Base-by-base conservation (phyloP, 2,113 vertebrate species). In the Alexandromys fortis region DNA sequence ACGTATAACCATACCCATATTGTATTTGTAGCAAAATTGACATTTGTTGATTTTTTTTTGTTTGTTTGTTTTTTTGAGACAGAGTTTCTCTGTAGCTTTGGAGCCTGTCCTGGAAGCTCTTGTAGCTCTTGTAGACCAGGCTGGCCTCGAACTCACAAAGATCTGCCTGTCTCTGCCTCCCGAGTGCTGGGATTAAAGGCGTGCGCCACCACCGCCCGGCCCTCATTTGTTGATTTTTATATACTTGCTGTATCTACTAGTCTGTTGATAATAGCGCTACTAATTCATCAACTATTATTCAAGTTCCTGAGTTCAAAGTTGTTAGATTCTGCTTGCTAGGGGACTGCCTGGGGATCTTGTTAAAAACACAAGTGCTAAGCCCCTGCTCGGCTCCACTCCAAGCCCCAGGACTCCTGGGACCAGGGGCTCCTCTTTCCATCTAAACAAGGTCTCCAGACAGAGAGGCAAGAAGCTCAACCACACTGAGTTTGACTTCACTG, bases 381-480 rank as follows among this genome's bases (percentile, higher is more conserved):
- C 89, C 87, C 78, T 24, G 49, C 81, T 28, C 17, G 1, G 65
- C 83, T 82, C 33, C 76, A 49, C 35, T n/a, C 70, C 30, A 72
- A 38, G 70, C 16, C 2, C 52, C 21, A 35, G 35, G 9, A 28
- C 95, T 72, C 91, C 88, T 42, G 70, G 90, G 93, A 58, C 65
- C 0, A 2, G 93, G 94, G 81, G 83, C 73, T 82, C 94, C 65
- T 47, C 78, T n/a, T 73, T 49, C 90, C 82, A 5, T 76, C 75
- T 95, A 94, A 96, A 91, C 86, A 82, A 96, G 78, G 89, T 89
- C 93, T 93, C 93, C 89, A 76, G 97, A n/a, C 5, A 94, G 78
- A 89, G 65, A 89, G 24, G 49, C 30, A 24, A 22, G 38, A 86
- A 26, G 76, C 65, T 89, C 68, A 68, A 17, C 12, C 1, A 5